phyloP scores from a whole-genome alignment of 2,113 vertebrate species.

The Chloropsis hardwickii region DNA sequence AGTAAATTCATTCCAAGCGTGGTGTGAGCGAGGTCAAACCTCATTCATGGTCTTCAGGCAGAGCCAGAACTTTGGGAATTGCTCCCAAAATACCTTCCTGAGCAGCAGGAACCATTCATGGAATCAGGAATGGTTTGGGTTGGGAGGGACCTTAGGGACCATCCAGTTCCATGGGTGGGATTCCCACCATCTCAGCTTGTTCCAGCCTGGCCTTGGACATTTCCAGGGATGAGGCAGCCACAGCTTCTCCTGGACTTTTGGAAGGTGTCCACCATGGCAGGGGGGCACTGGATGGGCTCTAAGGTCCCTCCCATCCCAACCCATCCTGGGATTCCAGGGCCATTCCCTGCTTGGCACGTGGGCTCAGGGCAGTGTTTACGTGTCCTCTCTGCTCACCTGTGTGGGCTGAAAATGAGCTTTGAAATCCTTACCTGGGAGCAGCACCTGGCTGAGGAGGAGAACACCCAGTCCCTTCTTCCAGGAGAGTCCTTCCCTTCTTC shows the following conservation, averaged over 20 bases:
- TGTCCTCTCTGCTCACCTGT: neutral
- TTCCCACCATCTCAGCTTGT: neutral
- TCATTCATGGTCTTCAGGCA: fast-evolving
- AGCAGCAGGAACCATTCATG: neutral
- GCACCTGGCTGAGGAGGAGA: neutral
- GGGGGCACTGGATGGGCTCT: neutral
- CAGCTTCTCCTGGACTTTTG: neutral
- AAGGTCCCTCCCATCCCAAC: neutral
- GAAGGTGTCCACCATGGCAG: neutral
- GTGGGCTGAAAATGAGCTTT: neutral
- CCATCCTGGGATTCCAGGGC: fast-evolving
- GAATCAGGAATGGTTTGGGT: neutral
- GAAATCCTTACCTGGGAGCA: neutral
- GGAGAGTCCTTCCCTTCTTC: neutral
- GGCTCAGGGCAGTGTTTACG: neutral
- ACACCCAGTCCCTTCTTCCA: fast-evolving
- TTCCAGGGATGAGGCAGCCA: neutral
- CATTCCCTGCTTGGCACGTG: neutral
- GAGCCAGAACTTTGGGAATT: neutral
- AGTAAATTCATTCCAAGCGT: neutral
- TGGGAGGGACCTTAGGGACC: neutral
- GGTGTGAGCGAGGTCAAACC: neutral
- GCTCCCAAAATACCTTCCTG: neutral
- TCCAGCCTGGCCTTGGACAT: neutral
- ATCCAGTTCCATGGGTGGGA: neutral